Evolutionary conservation across 92 coral and sea anemone species (phyloP).

Genomic region (Epizoanthus fatuus): DNA sequence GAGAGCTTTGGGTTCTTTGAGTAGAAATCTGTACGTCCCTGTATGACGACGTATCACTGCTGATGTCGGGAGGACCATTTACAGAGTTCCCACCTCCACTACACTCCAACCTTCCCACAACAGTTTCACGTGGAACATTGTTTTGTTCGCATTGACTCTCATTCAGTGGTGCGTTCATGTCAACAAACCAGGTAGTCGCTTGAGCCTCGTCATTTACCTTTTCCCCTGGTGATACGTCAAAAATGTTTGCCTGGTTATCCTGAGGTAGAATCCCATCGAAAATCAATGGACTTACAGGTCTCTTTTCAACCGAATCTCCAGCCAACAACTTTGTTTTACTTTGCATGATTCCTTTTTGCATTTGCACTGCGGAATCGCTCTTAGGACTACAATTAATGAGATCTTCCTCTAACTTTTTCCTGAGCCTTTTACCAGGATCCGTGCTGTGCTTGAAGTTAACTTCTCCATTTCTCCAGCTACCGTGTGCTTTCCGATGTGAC

Average conservation of each 20-base stretch:
- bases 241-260: not conserved
- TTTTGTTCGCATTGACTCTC: not conserved
- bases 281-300: conserved; percentile 12
- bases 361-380: conserved; percentile 47
- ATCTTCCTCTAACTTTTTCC: not conserved
- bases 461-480: conserved; percentile 12
- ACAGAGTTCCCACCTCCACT: not conserved
- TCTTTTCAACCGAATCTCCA: not conserved
- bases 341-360: not conserved
- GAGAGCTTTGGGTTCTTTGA: not conserved
- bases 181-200: conserved; percentile 1
- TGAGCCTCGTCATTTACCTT: not conserved
- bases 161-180: not conserved
- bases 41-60: not conserved
- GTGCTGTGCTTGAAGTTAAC: conserved; percentile 37
- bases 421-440: conserved; percentile 34
- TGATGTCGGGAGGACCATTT: not conserved
- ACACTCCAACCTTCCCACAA: too few relatives aligned
- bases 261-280: not conserved
- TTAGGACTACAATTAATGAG: conserved; percentile 40
- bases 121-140: not conserved
- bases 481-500: not conserved
- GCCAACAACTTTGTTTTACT: not conserved
- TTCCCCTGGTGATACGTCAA: not conserved
- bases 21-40: not conserved